Conservation (phyloP, 2,113 vertebrate species). For the Pao palembangensis region DNA sequence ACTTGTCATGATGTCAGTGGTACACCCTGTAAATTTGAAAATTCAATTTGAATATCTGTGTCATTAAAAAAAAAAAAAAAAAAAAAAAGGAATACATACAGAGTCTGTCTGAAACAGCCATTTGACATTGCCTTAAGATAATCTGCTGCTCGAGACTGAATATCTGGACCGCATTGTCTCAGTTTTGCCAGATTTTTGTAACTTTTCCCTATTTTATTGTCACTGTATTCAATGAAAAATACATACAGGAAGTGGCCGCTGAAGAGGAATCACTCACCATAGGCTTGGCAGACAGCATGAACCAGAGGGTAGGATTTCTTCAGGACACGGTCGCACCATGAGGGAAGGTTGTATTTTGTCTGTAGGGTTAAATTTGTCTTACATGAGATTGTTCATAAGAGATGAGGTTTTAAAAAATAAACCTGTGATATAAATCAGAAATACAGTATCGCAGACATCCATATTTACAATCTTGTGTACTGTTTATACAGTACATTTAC, state of each 20-base stretch:
- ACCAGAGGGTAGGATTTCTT: constrained; percentile 94
- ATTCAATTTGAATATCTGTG: background rate
- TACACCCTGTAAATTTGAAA: constrained; percentile 80
- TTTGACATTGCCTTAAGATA: too few relatives aligned
- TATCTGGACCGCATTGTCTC: too few relatives aligned
- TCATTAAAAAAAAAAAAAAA: background rate
- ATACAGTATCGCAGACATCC: too few relatives aligned
- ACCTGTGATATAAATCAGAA: too few relatives aligned
- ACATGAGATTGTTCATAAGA: too few relatives aligned
- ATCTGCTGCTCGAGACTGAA: too few relatives aligned
- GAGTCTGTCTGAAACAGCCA: too few relatives aligned
- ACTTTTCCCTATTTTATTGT: too few relatives aligned
- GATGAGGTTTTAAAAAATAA: background rate
- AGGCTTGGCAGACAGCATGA: constrained; percentile 92
- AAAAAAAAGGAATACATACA: background rate
- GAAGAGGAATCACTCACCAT: constrained; percentile 77
- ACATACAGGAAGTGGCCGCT: background rate
- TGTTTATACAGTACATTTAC: too few relatives aligned
- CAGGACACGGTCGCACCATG: constrained; percentile 97
- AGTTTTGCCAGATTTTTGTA: too few relatives aligned
- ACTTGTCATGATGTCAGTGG: constrained; percentile 92
- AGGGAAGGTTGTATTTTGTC: constrained; percentile 97
- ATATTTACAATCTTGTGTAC: too few relatives aligned
- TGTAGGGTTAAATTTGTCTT: constrained; percentile 54
- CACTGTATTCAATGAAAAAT: too few relatives aligned